phyloP scores from a whole-genome alignment of 2,797 vertebrate species.

The Pempheris klunzingeri region DNA sequence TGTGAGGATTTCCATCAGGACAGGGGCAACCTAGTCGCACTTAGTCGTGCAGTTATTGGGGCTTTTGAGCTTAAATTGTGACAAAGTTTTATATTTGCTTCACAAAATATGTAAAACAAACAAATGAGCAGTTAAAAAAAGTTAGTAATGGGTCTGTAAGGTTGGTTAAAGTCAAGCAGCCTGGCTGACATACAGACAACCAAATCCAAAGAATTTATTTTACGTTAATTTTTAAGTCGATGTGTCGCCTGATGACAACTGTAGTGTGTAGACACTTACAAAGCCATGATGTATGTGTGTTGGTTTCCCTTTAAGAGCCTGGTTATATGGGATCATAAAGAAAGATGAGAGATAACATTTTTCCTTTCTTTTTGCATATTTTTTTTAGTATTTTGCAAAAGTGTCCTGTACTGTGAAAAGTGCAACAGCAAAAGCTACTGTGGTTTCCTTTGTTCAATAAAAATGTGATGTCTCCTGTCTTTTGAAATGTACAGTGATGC shows the following conservation, averaged over 20 bases:
- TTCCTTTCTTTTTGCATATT: slow-evolving; percentile 42
- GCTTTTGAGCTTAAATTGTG: slow-evolving; percentile 14
- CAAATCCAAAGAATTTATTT: slow-evolving; percentile 63
- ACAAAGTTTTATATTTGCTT: too few relatives aligned
- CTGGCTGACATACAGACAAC: slow-evolving; percentile 22
- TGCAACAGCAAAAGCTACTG: slow-evolving; percentile 72
- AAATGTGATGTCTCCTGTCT: slow-evolving; percentile 65
- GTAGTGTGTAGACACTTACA: slow-evolving; percentile 35
- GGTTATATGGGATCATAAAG: slow-evolving; percentile 63
- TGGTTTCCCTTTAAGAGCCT: slow-evolving; percentile 46
- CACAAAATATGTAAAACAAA: slow-evolving; percentile 3
- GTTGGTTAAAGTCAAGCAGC: slow-evolving; percentile 12
- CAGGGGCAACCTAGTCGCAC: not conserved
- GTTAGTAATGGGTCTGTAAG: not conserved
- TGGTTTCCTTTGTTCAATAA: slow-evolving; percentile 78
- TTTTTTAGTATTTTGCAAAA: slow-evolving; percentile 65
- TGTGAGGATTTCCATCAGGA: slow-evolving; percentile 36
- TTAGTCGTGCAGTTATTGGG: not conserved
- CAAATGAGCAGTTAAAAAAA: not conserved
- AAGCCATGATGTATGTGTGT: slow-evolving; percentile 51
- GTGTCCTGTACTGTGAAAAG: slow-evolving; percentile 75
- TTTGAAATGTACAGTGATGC: slow-evolving; percentile 37
- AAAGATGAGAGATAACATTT: slow-evolving; percentile 17
- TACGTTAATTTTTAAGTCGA: slow-evolving; percentile 45
- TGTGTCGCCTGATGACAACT: slow-evolving; percentile 19